A percentile compares a stretch with the other conserved stretches of the same genome.
These are phyloP conservation scores for Rhabdophis nuchalis DNA, from an alignment of 2,797 vertebrate genomes.

Conservation along the genomic window DNA sequence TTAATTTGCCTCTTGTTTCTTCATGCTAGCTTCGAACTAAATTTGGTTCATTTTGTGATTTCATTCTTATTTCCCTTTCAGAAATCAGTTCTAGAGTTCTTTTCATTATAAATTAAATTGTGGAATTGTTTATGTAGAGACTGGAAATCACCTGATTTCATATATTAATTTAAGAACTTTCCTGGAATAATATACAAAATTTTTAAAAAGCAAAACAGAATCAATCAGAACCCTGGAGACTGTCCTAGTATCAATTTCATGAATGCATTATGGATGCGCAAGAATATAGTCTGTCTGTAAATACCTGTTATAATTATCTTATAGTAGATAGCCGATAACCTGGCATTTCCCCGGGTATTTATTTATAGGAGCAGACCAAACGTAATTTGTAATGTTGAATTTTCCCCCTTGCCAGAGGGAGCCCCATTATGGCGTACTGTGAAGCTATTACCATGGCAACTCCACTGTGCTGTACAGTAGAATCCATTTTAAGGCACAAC, in stretches of 20 bases:
- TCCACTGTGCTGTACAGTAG: too few species aligned
- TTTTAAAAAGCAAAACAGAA: too few species aligned
- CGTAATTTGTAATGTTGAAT: too few species aligned
- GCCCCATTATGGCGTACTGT: too few species aligned
- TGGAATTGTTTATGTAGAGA: neutral
- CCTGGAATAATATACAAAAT: neutral
- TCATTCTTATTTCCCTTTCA: constrained; percentile 31
- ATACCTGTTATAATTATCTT: neutral
- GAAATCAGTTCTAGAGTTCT: constrained; percentile 15
- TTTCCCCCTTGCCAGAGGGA: too few species aligned
- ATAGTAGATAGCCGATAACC: too few species aligned
- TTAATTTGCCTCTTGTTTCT: constrained; percentile 32
- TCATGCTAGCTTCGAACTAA: neutral
- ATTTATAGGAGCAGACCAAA: too few species aligned
- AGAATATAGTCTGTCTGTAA: neutral
- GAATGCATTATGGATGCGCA: neutral
- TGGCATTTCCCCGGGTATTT: too few species aligned
- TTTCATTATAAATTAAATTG: neutral
- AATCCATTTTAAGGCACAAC: too few species aligned
- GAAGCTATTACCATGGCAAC: too few species aligned
- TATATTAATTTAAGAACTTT: neutral
- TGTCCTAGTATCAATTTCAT: neutral
- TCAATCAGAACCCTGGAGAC: neutral
- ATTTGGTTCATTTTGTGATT: constrained; percentile 32
- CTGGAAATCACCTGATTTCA: neutral